Evolutionary conservation across 2,797 vertebrate genomes (phyloP).

Genomic region (Lindbergichthys nudifrons): DNA sequence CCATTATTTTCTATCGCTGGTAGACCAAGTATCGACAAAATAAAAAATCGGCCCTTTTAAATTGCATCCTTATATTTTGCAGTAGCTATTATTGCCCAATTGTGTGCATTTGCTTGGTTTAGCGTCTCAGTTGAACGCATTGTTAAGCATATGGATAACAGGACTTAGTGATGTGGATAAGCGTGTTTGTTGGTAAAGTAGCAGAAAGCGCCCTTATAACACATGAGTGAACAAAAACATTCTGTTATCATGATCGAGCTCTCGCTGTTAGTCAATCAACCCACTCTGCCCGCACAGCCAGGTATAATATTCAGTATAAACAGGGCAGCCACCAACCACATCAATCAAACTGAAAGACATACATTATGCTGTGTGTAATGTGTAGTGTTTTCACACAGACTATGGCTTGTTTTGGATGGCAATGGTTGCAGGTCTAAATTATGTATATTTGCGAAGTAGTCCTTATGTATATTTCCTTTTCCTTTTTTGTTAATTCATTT

Average conservation of each 20-base stretch:
- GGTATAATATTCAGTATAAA: background rate
- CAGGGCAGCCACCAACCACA: conserved; percentile 1
- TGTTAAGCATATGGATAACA: background rate
- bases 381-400: background rate
- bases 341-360: background rate
- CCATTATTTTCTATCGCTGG: background rate
- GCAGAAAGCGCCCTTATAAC: too few relatives aligned
- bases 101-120: background rate
- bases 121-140: background rate
- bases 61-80: background rate
- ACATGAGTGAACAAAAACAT: background rate
- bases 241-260: background rate
- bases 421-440: background rate
- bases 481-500: conserved; percentile 9
- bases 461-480: background rate
- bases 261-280: background rate
- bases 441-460: background rate
- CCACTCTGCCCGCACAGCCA: background rate
- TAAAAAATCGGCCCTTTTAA: background rate
- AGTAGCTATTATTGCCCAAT: background rate
- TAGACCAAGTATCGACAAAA: background rate
- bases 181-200: too few relatives aligned
- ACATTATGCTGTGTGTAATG: background rate
- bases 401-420: background rate
- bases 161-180: background rate